A percentile compares a stretch with the other conserved stretches of the same genome.
Evolutionary conservation across 2,797 vertebrate species (phyloP).

Genomic region (Alca torda): DNA sequence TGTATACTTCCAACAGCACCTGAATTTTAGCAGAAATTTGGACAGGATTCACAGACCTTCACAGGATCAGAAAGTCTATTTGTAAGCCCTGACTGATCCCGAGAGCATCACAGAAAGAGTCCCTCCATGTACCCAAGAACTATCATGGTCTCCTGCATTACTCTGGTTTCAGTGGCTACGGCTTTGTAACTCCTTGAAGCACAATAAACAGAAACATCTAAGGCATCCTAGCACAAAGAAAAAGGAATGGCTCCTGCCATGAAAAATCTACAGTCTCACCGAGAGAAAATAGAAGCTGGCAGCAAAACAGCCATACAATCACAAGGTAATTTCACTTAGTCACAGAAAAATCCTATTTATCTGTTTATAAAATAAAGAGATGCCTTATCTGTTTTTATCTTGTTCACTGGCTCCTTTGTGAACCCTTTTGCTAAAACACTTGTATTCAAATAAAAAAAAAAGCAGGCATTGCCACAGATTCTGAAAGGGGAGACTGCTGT

Average conservation of each 20-base stretch:
- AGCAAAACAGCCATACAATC: not conserved
- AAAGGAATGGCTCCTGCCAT: not conserved
- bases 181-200: not conserved
- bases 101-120: not conserved
- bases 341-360: not conserved
- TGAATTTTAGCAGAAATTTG: not conserved
- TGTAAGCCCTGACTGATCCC: not conserved
- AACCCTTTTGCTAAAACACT: not conserved
- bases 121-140: accelerated
- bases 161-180: not conserved
- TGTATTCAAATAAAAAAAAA: not conserved
- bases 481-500: constrained; percentile 23
- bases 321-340: not conserved
- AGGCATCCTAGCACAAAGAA: not conserved
- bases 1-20: accelerated
- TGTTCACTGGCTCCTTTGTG: not conserved
- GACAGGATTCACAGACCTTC: not conserved
- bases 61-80: not conserved
- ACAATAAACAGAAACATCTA: not conserved
- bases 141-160: not conserved
- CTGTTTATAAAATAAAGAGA: not conserved
- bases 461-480: not conserved
- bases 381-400: not conserved
- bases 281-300: not conserved
- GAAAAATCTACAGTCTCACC: not conserved